Evolutionary conservation across 2,113 vertebrate species (phyloP), one percentile per base, ranked within the genome.

Genomic region (Poeciliopsis prolifica): DNA sequence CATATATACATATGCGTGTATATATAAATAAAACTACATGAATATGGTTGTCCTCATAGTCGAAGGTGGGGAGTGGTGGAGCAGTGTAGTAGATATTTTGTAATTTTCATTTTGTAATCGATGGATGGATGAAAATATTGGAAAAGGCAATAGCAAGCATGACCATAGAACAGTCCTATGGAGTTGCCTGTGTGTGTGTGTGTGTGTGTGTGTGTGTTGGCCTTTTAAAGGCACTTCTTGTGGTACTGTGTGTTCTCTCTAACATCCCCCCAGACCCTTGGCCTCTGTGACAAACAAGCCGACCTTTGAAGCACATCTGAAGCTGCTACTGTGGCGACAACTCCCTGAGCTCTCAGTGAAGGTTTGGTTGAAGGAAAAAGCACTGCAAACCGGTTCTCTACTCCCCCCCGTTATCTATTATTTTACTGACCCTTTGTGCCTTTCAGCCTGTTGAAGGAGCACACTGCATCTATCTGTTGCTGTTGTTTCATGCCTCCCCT

Each of bases 1-100:
- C 83, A 92, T 90, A 91, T 92, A 91, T 90, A 92, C 77, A 92
- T 84, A 92, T 85, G 89, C 78, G 87, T 87, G 88, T 75, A 90
- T 85, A 91, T 89, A 90, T 77, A 88, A 84, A 91, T 80, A 82
- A 37, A 76, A 80, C 81, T 78, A 84, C 84, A 79, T 86, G 83
- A 90, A 82, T 87, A 87, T 79, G 82, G 79, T 87, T 90, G 90
- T 92, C 83, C 86, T 88, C 74, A 72, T 90, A 89, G 89, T 74
- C 62, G 66, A 84, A 70, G 74, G 84, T 74, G 78, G 60, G 75
- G 77, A 85, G 85, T 12, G 74, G 63, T 64, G 74, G 70, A 83
- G 75, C 82, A 82, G 66, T 64, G 78, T 87, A 78, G 83, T 91
- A 87, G 87, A 90, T 84, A 91, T 93, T 93, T 93, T 92, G 80